Conservation (phyloP, 2,888 invertebrate species). For the Eucera pruinosa region DNA sequence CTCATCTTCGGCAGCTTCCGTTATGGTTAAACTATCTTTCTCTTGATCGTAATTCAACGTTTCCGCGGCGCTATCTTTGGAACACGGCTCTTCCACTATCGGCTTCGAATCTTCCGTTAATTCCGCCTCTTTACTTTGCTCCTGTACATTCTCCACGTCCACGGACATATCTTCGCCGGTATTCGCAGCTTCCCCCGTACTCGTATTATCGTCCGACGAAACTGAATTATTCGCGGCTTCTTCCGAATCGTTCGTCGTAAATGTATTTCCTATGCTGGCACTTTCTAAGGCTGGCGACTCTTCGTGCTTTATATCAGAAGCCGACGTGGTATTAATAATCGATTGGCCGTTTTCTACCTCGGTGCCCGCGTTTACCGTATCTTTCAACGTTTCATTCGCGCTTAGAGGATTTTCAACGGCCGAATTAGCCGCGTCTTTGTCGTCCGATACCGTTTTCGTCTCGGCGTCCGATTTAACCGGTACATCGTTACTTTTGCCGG, state of each 20-base stretch:
- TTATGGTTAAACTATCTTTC: slow-evolving; percentile 67
- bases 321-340: slow-evolving; percentile 20
- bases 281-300: slow-evolving; percentile 21
- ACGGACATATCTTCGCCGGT: slow-evolving; percentile 22
- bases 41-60: slow-evolving; percentile 44
- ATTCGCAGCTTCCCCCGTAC: slow-evolving; percentile 25
- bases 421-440: slow-evolving; percentile 46
- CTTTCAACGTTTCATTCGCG: slow-evolving; percentile 47
- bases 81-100: slow-evolving; percentile 61
- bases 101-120: slow-evolving; percentile 46
- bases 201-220: slow-evolving; percentile 16
- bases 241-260: slow-evolving; percentile 11
- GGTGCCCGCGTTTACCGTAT: slow-evolving; percentile 22
- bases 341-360: slow-evolving; percentile 17
- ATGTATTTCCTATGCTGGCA: slow-evolving; percentile 20
- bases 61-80: slow-evolving; percentile 48
- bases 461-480: slow-evolving; percentile 27
- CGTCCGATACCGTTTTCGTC: slow-evolving; percentile 36
- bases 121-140: slow-evolving; percentile 40
- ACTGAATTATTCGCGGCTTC: slow-evolving; percentile 24
- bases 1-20: slow-evolving; percentile 77
- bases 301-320: slow-evolving; percentile 19
- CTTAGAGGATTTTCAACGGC: slow-evolving; percentile 51
- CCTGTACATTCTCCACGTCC: slow-evolving; percentile 24
- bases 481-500: slow-evolving; percentile 21